Base-by-base conservation (phyloP, 2,888 invertebrate genomes). In the Clitarchus hookeri region DNA sequence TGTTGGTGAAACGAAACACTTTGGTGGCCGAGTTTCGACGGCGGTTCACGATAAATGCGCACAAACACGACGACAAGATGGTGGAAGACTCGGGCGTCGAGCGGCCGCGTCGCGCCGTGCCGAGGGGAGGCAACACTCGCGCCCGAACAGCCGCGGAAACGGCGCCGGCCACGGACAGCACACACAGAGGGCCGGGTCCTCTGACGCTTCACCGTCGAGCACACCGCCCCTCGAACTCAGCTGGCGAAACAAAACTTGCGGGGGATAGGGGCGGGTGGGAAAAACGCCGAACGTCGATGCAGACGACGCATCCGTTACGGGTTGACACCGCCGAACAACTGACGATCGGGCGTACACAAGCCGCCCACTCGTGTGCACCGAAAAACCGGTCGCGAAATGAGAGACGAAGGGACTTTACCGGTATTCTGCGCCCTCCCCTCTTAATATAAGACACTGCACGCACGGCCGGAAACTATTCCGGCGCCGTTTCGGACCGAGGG, bases 11-110 rank as follows among this genome's bases (percentile, higher is more conserved):
- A 19, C 65, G 65, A 65, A 65, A 65, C 65, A n/a, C 65, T n/a
- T 19, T 8, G 8, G 65, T n/a, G 11, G 65, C 2, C 19, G 65
- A n/a, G n/a, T 16, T 65, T 16, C 65, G 65, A 65, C 65, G 23
- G 23, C 11, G 11, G 16, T 85, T 85, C 83, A 65, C 86, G 86
- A 86, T 4, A 84, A 86, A 85, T 86, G 82, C 85, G 86, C 86
- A 85, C 85, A 85, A 85, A 84, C 85, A 84, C 84, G 77, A 85
- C 53, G 84, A 86, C 85, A 86, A 86, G 86, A 86, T 86, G 86
- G 86, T 84, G 86, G 86, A 79, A 84, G 86, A 79, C n/a, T 65
- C 65, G 65, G n/a, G 65, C 65, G 65, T 19, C 65, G 48, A 48
- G 48, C 48, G 8, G 48, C 65, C 23, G 65, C 65, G n/a, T 0